phyloP scores from a whole-genome alignment of 2,113 vertebrate genomes.

The Ammodytes marinus region DNA sequence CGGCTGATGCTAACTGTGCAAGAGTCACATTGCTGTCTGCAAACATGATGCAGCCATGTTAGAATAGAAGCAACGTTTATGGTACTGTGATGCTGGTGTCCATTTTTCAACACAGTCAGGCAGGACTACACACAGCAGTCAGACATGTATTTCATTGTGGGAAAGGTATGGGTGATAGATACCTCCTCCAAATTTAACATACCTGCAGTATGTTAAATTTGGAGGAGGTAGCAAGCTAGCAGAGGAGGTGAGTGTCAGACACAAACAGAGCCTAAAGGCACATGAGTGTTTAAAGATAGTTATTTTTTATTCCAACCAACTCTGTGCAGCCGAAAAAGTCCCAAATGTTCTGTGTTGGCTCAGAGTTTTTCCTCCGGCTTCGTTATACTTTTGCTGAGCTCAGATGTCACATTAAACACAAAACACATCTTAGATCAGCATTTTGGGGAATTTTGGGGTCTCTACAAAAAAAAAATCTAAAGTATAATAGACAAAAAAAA shows the following conservation, averaged over 20 bases:
- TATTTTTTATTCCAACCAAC: slow-evolving; percentile 12
- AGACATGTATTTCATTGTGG: neutral
- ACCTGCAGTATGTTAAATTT: neutral
- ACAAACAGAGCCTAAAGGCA: neutral
- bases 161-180: neutral
- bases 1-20: neutral
- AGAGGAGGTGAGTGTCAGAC: neutral
- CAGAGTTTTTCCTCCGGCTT: slow-evolving; percentile 9
- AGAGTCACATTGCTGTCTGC: neutral
- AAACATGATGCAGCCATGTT: neutral
- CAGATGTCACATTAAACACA: neutral
- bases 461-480: neutral
- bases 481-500: neutral
- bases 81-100: neutral
- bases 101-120: neutral
- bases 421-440: slow-evolving; percentile 1
- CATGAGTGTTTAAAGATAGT: neutral
- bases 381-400: slow-evolving; percentile 4
- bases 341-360: neutral
- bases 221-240: neutral
- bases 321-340: neutral
- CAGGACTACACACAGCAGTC: neutral
- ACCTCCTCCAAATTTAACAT: too few species aligned
- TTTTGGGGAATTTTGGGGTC: slow-evolving; percentile 17
- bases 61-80: neutral